A percentile compares a stretch with the other conserved stretches of the same genome.
Conservation (phyloP, 2,888 invertebrate genomes). For the Mellilla xanthometata region DNA sequence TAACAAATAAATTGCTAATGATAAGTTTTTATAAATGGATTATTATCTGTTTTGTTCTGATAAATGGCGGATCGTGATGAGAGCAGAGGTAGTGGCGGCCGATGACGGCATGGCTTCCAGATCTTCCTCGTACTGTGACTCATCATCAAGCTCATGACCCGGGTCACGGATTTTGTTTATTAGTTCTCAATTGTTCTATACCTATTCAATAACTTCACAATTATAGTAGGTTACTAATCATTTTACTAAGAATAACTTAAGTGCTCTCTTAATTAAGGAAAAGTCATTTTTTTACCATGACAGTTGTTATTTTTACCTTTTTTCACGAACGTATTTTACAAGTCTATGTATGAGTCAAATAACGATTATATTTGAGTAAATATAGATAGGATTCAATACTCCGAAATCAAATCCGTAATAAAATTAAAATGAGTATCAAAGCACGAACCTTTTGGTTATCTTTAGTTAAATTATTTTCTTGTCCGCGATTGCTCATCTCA, state of each 20-base stretch:
- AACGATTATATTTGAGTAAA: no score
- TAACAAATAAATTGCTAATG: constrained; percentile 23
- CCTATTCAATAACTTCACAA: constrained; percentile 30
- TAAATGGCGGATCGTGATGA: constrained; percentile 50
- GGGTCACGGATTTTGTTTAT: constrained; percentile 64
- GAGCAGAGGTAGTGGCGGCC: constrained; percentile 34
- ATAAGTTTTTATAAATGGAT: constrained; percentile 37
- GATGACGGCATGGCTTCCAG: constrained; percentile 73
- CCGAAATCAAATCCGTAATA: no score
- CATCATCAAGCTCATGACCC: constrained; percentile 70
- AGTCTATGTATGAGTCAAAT: no score
- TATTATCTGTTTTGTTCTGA: constrained; percentile 38
- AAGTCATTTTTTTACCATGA: constrained; percentile 22
- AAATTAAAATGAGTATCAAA: no score
- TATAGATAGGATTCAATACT: no score
- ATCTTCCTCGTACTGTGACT: constrained; percentile 75
- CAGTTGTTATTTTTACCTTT: neutral
- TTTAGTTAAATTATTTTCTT: no score
- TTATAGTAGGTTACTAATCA: constrained; percentile 20
- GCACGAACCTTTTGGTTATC: no score
- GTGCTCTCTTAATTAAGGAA: constrained; percentile 24
- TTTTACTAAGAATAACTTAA: constrained; percentile 22
- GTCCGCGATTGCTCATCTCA: no score
- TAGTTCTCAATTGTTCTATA: constrained; percentile 46
- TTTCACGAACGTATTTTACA: no score